phyloP scores from a whole-genome alignment of 1,140 invertebrate species.

The Tetramorium alpestre region DNA sequence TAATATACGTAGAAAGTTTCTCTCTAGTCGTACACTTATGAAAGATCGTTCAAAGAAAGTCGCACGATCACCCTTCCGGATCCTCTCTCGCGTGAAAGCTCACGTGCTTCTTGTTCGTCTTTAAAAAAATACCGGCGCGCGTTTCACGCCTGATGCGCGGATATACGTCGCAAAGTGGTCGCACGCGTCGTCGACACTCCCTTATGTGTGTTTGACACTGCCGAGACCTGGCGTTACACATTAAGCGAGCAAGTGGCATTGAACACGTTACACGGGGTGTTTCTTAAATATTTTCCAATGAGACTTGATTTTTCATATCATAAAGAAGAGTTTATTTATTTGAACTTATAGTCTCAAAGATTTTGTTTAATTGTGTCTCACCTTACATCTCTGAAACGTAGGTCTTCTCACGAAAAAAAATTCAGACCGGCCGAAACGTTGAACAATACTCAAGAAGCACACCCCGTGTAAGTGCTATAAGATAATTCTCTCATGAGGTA shows the following conservation, averaged over 20 bases:
- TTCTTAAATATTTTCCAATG: background rate
- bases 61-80: conserved; percentile 35
- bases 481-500: conserved; percentile 15
- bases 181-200: background rate
- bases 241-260: conserved; percentile 9
- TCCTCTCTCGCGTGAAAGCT: conserved; percentile 10
- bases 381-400: too few species aligned
- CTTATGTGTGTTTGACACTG: conserved; percentile 32
- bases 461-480: background rate
- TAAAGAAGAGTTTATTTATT: too few species aligned
- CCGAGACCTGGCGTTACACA: background rate
- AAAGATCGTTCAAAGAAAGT: conserved; percentile 46
- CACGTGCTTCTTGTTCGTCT: background rate
- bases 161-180: conserved; percentile 33
- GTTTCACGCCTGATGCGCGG: background rate
- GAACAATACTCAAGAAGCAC: too few species aligned
- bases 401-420: too few species aligned
- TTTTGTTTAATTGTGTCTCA: too few species aligned
- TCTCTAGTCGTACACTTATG: conserved; percentile 36
- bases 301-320: background rate
- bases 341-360: too few species aligned
- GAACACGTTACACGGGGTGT: background rate
- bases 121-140: conserved; percentile 8
- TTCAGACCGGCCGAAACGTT: too few species aligned
- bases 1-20: conserved; percentile 47